Conservation (phyloP, 2,113 vertebrate genomes). For the Python bivittatus region DNA sequence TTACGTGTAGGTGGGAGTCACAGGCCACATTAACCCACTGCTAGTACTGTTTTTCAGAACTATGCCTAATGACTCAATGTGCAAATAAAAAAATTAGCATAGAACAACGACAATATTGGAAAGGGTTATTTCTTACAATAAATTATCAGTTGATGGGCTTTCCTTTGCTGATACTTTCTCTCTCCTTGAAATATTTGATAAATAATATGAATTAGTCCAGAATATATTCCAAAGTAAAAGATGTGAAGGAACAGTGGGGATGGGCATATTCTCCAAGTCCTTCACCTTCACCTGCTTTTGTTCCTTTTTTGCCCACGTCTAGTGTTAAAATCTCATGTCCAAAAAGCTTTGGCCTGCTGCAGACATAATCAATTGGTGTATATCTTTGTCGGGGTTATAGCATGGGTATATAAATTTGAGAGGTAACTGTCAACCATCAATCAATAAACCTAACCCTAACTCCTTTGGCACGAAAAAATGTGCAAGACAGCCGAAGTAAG, state of each 20-base stretch:
- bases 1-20: neutral
- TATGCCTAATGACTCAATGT: neutral
- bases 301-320: neutral
- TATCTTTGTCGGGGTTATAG: neutral
- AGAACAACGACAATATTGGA: neutral
- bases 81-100: slow-evolving; percentile 3
- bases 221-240: neutral
- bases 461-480: neutral
- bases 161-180: neutral
- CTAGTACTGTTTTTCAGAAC: slow-evolving; percentile 15
- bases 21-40: neutral
- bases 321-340: neutral
- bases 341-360: neutral
- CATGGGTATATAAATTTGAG: neutral
- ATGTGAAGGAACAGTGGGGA: neutral
- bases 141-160: neutral
- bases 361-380: neutral
- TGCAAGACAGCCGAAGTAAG: neutral
- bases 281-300: neutral
- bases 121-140: neutral
- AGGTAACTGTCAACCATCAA: neutral
- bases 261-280: neutral
- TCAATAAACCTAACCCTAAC: neutral
- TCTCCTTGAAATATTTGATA: neutral
- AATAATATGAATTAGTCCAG: neutral